Percentiles rank a stretch among this genome's conserved stretches.
Evolutionary conservation across 2,113 vertebrate species (phyloP).

Genomic region (Bostrychus sinensis): DNA sequence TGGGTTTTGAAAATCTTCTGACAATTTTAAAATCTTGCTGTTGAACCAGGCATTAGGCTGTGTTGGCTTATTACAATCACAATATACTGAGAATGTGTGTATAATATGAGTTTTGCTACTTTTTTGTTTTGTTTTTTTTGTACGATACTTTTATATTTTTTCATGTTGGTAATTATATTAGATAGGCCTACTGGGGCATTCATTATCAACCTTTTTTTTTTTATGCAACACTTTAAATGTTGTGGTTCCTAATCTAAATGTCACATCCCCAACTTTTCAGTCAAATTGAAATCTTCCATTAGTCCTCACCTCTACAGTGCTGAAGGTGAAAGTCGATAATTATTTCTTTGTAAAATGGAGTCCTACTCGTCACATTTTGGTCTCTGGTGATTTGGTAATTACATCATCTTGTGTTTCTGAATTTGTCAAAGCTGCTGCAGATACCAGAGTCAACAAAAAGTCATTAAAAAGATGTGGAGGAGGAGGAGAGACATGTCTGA

Average conservation of each 20-base stretch:
- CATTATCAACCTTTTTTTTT: too few species aligned
- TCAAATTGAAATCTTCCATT: not conserved
- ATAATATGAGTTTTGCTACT: too few species aligned
- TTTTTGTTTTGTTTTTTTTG: too few species aligned
- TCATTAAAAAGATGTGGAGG: slow-evolving; percentile 6
- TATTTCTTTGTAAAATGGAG: too few species aligned
- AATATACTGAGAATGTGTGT: too few species aligned
- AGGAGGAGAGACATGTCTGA: slow-evolving; percentile 24
- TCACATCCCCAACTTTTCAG: not conserved
- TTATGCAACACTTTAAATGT: not conserved
- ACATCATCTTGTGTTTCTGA: not conserved
- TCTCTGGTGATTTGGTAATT: not conserved
- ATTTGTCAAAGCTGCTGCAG: not conserved
- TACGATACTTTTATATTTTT: not conserved
- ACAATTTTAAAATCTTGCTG: too few species aligned
- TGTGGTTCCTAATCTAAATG: not conserved
- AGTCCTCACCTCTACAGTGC: not conserved
- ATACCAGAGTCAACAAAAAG: slow-evolving; percentile 10
- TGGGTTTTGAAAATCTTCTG: too few species aligned
- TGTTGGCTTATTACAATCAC: too few species aligned
- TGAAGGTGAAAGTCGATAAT: not conserved
- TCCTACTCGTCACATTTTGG: not conserved
- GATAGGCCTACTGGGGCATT: too few species aligned
- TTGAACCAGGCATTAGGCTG: too few species aligned
- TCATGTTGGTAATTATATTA: too few species aligned